These are phyloP conservation scores for Epizoanthus rinbou DNA, from an alignment of 92 coral and sea anemone species.

Conservation along the genomic window DNA sequence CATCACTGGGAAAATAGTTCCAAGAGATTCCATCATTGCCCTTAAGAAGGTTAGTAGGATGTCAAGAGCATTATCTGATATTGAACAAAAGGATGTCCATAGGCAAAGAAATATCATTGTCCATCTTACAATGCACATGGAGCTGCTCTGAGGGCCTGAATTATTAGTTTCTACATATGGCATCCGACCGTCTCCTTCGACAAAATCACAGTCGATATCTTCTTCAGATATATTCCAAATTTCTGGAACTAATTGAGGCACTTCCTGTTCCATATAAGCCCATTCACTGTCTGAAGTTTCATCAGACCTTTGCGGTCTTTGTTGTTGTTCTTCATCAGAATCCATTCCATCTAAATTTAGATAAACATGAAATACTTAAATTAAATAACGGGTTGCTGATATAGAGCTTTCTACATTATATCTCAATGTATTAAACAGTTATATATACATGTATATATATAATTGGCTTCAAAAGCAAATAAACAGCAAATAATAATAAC, in stretches of 20 bases:
- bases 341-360: too few species aligned
- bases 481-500: too few species aligned
- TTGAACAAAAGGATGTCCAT: constrained; percentile 69
- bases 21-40: constrained; percentile 54
- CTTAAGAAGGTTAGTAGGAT: constrained; percentile 45
- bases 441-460: too few species aligned
- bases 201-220: constrained; percentile 55
- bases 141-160: background rate
- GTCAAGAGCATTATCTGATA: constrained; percentile 69
- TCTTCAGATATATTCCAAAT: constrained; percentile 52
- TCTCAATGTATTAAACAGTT: too few species aligned
- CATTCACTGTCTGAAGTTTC: too few species aligned
- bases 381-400: too few species aligned
- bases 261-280: too few species aligned
- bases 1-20: constrained; percentile 44
- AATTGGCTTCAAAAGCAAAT: too few species aligned
- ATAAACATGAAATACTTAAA: too few species aligned
- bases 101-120: constrained; percentile 51
- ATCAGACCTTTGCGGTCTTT: too few species aligned
- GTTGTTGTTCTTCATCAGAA: too few species aligned
- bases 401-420: too few species aligned
- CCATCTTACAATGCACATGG: constrained; percentile 47
- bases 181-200: background rate
- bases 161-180: constrained; percentile 40
- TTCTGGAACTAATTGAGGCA: background rate